A percentile compares a stretch with the other conserved stretches of the same genome.
phyloP scores from a whole-genome alignment of 2,888 invertebrate species.

The Eilema depressum region DNA sequence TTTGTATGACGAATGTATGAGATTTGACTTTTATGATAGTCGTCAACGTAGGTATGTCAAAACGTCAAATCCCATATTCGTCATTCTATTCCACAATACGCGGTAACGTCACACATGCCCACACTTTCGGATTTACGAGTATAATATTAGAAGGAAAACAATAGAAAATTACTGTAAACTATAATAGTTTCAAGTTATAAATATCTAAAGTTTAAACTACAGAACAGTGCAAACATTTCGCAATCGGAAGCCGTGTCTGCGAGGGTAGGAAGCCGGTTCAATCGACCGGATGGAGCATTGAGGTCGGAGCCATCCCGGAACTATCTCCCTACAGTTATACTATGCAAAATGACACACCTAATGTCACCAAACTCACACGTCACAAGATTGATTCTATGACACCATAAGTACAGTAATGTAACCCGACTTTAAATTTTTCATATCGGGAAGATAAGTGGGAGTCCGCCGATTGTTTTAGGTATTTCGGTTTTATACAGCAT shows the following conservation, averaged over 20 bases:
- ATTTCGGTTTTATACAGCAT: no score
- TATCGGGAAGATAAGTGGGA: no score
- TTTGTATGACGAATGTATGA: no score
- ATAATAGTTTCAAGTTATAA: not conserved
- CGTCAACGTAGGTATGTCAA: no score
- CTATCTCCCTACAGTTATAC: conserved; percentile 34
- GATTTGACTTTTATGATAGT: no score
- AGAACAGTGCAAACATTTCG: conserved; percentile 7
- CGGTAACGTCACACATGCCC: not conserved
- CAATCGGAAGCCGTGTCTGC: conserved; percentile 20
- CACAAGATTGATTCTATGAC: not conserved
- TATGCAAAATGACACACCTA: conserved; percentile 40
- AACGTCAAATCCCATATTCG: no score
- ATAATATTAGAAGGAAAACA: not conserved
- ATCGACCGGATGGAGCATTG: conserved; percentile 49
- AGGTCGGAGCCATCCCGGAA: conserved; percentile 41
- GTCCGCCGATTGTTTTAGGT: no score
- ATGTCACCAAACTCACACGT: conserved; percentile 42
- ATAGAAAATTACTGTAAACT: not conserved
- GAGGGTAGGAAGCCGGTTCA: conserved; percentile 41
- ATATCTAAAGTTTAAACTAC: not conserved
- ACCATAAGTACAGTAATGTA: not conserved
- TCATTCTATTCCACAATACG: no score
- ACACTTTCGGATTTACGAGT: not conserved
- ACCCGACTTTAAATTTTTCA: no score